A percentile compares a stretch with the other conserved stretches of the same genome.
Evolutionary conservation across 2,797 vertebrate species (phyloP).

Genomic region (Macrochelys suwanniensis): DNA sequence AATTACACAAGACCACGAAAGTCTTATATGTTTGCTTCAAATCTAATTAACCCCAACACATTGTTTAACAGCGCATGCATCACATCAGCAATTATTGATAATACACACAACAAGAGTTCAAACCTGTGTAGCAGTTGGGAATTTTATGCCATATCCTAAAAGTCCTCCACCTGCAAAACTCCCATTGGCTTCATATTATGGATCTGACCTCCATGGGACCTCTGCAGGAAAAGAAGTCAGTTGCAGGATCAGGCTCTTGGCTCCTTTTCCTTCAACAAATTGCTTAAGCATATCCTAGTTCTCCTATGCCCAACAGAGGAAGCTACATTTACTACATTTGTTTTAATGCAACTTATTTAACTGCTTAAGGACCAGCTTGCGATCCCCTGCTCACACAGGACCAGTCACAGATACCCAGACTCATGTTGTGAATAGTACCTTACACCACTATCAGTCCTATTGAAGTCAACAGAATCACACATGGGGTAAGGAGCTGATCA

Average conservation of each 20-base stretch:
- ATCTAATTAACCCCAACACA: conserved; percentile 34
- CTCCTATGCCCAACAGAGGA: background rate
- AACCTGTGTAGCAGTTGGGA: background rate
- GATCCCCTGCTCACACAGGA: background rate
- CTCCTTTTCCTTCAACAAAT: background rate
- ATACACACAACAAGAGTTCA: background rate
- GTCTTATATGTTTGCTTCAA: conserved; percentile 27
- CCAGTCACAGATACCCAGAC: background rate
- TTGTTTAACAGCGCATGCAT: conserved; percentile 32
- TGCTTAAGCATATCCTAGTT: background rate
- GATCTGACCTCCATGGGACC: background rate
- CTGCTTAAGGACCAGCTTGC: background rate
- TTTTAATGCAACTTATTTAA: background rate
- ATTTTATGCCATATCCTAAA: background rate
- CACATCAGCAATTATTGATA: background rate
- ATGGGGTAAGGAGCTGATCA: no score
- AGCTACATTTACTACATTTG: background rate
- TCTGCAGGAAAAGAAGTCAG: background rate
- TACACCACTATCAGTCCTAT: background rate
- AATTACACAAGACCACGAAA: conserved; percentile 57
- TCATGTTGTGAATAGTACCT: background rate
- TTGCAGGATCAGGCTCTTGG: background rate
- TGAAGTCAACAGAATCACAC: background rate
- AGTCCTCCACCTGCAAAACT: background rate
- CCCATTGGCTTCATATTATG: background rate